Conservation (phyloP, 2,797 vertebrate species). For the Eulemur coronatus region DNA sequence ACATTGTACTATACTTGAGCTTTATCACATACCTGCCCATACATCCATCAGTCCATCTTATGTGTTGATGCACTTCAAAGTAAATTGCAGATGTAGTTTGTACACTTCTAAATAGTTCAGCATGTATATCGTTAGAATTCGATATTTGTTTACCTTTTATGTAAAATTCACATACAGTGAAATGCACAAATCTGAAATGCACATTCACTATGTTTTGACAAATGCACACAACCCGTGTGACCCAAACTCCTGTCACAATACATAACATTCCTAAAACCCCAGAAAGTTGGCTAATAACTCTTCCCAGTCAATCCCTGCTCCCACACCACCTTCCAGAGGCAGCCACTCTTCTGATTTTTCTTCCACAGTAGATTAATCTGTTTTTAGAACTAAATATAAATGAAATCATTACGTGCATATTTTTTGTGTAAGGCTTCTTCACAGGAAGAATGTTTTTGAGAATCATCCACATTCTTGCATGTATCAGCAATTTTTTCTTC, state of each 20-base stretch:
- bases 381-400: conserved; percentile 38
- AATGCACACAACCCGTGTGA: not conserved
- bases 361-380: not conserved
- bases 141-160: not conserved
- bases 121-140: not conserved
- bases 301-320: not conserved
- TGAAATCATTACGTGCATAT: not conserved
- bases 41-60: not conserved
- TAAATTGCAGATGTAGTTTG: not conserved
- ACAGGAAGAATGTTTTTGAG: not conserved
- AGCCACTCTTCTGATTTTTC: not conserved
- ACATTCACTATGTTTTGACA: not conserved
- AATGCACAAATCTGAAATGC: not conserved
- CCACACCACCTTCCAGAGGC: not conserved
- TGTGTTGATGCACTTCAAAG: conserved; percentile 1
- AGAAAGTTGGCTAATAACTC: not conserved
- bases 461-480: not conserved
- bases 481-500: not conserved
- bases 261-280: not conserved
- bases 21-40: not conserved
- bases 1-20: not conserved
- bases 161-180: not conserved
- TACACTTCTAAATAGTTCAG: not conserved
- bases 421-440: conserved; percentile 27
- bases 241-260: not conserved